Evolutionary conservation across 2,888 invertebrate species (phyloP).

Genomic region (Apamea sordens): DNA sequence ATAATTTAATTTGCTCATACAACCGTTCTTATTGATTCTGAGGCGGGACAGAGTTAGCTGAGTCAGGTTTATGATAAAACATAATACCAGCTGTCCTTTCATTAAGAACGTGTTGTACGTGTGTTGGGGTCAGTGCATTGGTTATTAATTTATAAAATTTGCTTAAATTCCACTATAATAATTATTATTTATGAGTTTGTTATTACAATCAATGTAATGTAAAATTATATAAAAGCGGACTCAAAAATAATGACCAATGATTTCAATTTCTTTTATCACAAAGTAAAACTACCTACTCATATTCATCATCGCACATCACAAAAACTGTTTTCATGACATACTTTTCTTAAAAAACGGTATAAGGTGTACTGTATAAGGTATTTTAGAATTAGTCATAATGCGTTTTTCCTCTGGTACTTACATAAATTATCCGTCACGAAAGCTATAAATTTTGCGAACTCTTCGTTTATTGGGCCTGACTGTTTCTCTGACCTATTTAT

Average conservation of each 20-base stretch:
- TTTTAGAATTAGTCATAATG: background rate
- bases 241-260: background rate
- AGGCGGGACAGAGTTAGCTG: too few species aligned
- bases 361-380: too few species aligned
- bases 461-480: background rate
- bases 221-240: background rate
- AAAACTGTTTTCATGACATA: background rate
- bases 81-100: background rate
- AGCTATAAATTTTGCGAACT: background rate
- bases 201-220: background rate
- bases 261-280: background rate
- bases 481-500: background rate
- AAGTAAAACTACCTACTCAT: background rate
- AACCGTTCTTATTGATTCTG: too few species aligned
- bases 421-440: background rate
- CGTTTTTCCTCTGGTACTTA: background rate
- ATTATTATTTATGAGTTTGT: background rate
- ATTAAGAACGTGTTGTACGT: too few species aligned
- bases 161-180: background rate
- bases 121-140: background rate
- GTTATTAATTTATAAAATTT: background rate
- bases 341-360: background rate
- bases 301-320: background rate
- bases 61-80: too few species aligned
- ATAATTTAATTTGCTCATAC: too few species aligned